Base-by-base conservation (phyloP, 2,888 invertebrate species). In the Limenitis camilla region DNA sequence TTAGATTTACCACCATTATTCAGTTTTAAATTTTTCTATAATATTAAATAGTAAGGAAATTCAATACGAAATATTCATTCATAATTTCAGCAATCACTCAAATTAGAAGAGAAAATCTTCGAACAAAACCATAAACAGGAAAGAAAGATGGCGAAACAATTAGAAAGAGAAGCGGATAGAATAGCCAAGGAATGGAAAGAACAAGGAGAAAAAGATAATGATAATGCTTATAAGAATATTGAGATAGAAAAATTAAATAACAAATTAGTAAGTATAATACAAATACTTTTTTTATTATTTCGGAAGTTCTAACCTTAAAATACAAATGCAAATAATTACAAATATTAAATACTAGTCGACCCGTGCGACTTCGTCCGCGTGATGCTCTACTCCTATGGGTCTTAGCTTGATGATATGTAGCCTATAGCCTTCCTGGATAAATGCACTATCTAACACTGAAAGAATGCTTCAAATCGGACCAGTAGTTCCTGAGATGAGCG, bases 91-190 rank as follows among this genome's bases (percentile, higher is more conserved):
- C 63, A 71, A 59, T 71, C 65, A 28, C 68, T 79, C 4, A 76
- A 80, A 66, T 59, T 70, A 6, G 78, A 82, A 54, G 77, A 83
- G 56, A 61, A 74, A 51, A 58, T 80, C 0, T 79, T 76, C 54
- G 60, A 74, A 0, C 72, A 78, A 6, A 69, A 78, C 56, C 70
- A 67, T 39, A 70, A 73, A 4, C 67, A 68, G 0, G 81, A 86
- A 48, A 72, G 70, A 52, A 64, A 56, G 40, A 66, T 72, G 35
- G 68, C 72, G 0, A 54, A 61, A 0, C 68, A 70, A 30, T 62
- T 83, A 49, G 73, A 80, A 39, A 59, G 67, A 35, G 76, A 78
- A 52, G 55, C 72, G 0, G 76, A 82, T 3, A 74, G 52, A 54
- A 59, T 78, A 4, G 61, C 69, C 1, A 60, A 65, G 0, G 68